Evolutionary conservation across 2,113 vertebrate genomes (phyloP), one percentile per base, ranked within the genome.

Genomic region (Alosa alosa): DNA sequence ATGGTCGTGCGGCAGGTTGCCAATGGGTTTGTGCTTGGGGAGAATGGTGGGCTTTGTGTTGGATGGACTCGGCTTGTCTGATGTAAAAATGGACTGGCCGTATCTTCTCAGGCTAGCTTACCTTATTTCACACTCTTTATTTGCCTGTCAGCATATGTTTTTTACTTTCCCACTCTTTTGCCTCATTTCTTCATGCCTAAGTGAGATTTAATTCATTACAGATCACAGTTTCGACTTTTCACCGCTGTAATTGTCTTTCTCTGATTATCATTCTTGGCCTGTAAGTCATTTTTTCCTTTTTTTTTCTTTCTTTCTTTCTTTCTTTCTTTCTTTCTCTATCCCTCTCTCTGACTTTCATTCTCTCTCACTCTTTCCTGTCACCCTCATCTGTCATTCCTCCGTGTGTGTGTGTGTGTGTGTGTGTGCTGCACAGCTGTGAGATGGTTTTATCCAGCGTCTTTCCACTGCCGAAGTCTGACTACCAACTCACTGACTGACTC

Each of bases 351-450:
- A 44, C 6, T 55, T 83, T 49, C 1, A 88, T 83, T 85, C 36
- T 13, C 25, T 46, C 39, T 84, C 4, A 47, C 44, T 41, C 83
- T 49, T 72, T 41, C 36, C 83, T 22, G 13, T 52, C 20, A 44
- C 46, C 72, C 45, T 31, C 87, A 86, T 85, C 46, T 46, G 39
- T 41, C 46, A 82, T 83, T 83, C 81, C 84, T 75, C 64, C n/a
- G 0, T 78, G 78, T 86, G 52, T 82, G 47, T 81, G 84, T n/a
- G 1, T 81, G 78, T 86, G 52, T 82, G 47, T 81, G 84, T n/a
- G 81, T 86, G 36, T 84, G 84, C 72, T 82, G 83, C 88, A 86
- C 84, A 86, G 82, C 86, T 85, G 60, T 83, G 47, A 46, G 49
- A 86, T 50, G 83, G 47, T 82, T 84, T 60, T 41, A 78, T 78